Percentiles rank a stretch among this genome's conserved stretches.
phyloP scores from a whole-genome alignment of 2,888 invertebrate genomes.

The Noctua janthina region DNA sequence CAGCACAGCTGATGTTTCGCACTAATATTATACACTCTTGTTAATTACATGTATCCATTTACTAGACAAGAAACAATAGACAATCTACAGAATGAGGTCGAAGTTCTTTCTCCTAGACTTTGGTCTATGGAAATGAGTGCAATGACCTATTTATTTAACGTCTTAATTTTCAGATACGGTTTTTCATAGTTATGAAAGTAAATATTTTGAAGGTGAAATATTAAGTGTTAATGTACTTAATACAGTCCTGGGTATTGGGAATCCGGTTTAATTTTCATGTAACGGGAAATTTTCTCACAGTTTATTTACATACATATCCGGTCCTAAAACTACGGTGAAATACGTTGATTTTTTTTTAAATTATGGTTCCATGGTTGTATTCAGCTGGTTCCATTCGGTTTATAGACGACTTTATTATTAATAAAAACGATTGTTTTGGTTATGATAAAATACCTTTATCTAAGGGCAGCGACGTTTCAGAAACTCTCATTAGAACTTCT shows the following conservation, averaged over 20 bases:
- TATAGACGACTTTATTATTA: neutral
- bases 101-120: slow-evolving; percentile 32
- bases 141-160: slow-evolving; percentile 11
- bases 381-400: neutral
- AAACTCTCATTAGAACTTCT: no score
- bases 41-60: slow-evolving; percentile 7
- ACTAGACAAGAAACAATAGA: slow-evolving; percentile 38
- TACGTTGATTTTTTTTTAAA: neutral
- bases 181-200: slow-evolving; percentile 21
- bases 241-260: slow-evolving; percentile 9
- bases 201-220: slow-evolving; percentile 48
- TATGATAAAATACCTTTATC: neutral
- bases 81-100: slow-evolving; percentile 28
- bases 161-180: slow-evolving; percentile 10
- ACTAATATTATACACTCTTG: neutral
- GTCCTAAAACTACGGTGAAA: neutral
- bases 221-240: slow-evolving; percentile 37
- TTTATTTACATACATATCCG: slow-evolving; percentile 9
- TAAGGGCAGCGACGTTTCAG: neutral
- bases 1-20: slow-evolving; percentile 18
- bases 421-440: neutral
- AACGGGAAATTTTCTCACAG: neutral
- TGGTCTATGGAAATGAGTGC: slow-evolving; percentile 32
- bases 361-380: neutral
- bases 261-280: slow-evolving; percentile 14